Conservation (phyloP, 1,140 invertebrate genomes). For the Marisa cornuarietis region DNA sequence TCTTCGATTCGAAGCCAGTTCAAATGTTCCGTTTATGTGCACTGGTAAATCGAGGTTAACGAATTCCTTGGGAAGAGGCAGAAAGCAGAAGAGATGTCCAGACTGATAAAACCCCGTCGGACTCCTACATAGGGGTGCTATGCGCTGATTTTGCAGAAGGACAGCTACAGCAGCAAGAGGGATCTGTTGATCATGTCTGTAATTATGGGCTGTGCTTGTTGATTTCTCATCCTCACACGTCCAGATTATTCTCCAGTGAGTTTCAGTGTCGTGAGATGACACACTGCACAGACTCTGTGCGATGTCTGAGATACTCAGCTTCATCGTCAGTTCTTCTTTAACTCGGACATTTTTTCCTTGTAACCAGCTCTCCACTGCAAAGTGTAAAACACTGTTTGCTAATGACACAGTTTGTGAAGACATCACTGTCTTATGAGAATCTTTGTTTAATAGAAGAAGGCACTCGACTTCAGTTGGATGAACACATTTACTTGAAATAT, state of each 20-base stretch:
- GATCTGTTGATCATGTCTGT: background rate
- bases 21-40: constrained; percentile 48
- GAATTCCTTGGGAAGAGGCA: constrained; percentile 38
- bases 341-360: background rate
- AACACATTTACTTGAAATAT: constrained; percentile 30
- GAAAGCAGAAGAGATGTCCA: constrained; percentile 36
- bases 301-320: background rate
- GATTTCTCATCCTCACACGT: constrained; percentile 31
- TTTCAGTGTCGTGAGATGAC: background rate
- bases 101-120: constrained; percentile 12
- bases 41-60: constrained; percentile 21
- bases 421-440: background rate
- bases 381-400: background rate
- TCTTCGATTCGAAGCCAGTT: constrained; percentile 37
- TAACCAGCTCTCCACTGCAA: background rate
- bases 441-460: constrained; percentile 22
- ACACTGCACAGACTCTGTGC: background rate
- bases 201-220: background rate
- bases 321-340: constrained; percentile 7
- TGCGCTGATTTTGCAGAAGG: background rate
- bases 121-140: background rate
- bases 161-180: background rate
- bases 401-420: background rate
- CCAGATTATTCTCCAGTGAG: background rate
- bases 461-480: constrained; percentile 8